These are phyloP conservation scores for Allolobophora icterica DNA, from an alignment of 2,888 invertebrate species.

Conservation along the genomic window DNA sequence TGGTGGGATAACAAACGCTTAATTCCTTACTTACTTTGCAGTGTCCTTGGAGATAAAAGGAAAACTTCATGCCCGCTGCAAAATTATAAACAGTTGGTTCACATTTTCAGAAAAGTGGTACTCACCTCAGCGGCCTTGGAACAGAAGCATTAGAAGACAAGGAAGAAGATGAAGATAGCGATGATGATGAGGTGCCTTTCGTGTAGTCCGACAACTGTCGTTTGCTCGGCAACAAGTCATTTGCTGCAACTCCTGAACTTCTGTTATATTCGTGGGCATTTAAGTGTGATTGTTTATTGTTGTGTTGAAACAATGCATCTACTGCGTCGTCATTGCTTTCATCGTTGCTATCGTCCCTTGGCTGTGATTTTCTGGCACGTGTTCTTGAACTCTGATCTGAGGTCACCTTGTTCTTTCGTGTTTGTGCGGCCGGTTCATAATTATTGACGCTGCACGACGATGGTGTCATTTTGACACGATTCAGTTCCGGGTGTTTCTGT, in stretches of 20 bases:
- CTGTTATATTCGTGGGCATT: neutral
- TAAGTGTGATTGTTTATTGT: neutral
- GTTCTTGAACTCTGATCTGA: slow-evolving; percentile 18
- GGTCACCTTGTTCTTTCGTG: neutral
- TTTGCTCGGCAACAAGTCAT: neutral
- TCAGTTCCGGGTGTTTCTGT: neutral
- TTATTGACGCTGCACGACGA: neutral
- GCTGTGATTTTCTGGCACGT: neutral
- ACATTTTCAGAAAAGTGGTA: neutral
- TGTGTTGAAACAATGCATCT: slow-evolving; percentile 32
- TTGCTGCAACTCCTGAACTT: neutral
- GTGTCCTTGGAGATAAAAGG: neutral
- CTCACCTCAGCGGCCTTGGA: neutral
- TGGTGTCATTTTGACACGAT: neutral
- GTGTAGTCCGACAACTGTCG: neutral
- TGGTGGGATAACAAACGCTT: neutral
- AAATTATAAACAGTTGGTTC: neutral
- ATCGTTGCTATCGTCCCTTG: neutral
- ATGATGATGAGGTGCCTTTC: neutral
- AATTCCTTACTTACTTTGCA: neutral
- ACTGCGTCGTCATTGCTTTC: slow-evolving; percentile 31
- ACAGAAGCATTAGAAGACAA: neutral
- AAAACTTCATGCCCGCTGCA: neutral
- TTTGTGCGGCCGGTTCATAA: neutral
- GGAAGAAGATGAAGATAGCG: neutral